Evolutionary conservation across 1,140 invertebrate species (phyloP).

Genomic region (Bombus sylvicola): DNA sequence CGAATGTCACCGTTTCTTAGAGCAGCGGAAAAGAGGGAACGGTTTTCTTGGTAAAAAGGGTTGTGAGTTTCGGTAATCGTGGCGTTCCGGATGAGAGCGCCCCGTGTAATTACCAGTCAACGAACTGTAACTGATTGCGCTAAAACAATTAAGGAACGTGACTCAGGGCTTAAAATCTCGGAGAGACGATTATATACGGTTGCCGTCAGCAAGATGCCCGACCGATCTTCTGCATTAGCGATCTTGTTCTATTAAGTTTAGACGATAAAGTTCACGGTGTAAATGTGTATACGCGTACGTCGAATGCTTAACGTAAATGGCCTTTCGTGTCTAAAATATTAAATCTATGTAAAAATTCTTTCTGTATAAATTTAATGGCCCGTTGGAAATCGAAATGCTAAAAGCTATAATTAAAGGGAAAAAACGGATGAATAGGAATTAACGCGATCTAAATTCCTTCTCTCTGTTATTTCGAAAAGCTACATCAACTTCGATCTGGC

Average conservation of each 20-base stretch:
- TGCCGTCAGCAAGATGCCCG: conserved; percentile 18
- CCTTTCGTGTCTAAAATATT: no score
- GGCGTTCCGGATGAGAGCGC: not conserved
- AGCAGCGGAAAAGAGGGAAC: conserved; percentile 2
- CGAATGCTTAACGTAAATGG: no score
- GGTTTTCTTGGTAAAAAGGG: conserved; percentile 26
- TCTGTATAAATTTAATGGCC: no score
- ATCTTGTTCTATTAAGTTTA: conserved; percentile 52
- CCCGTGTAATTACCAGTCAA: conserved; percentile 55
- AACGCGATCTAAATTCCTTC: not conserved
- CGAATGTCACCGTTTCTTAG: conserved; percentile 41
- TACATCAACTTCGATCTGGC: not conserved
- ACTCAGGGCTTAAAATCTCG: conserved; percentile 49
- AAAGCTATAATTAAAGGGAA: not conserved
- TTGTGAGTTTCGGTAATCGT: not conserved
- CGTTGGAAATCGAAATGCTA: not conserved
- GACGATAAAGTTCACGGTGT: not conserved
- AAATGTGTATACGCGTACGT: no score
- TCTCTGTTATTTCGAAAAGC: not conserved
- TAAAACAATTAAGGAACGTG: conserved; percentile 66
- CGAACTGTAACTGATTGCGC: conserved; percentile 62
- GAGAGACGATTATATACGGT: conserved; percentile 25
- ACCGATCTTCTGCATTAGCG: conserved; percentile 36
- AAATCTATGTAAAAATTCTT: no score
- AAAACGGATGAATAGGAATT: not conserved